phyloP scores from a whole-genome alignment of 2,888 invertebrate species.

The Synanthedon myopaeformis region DNA sequence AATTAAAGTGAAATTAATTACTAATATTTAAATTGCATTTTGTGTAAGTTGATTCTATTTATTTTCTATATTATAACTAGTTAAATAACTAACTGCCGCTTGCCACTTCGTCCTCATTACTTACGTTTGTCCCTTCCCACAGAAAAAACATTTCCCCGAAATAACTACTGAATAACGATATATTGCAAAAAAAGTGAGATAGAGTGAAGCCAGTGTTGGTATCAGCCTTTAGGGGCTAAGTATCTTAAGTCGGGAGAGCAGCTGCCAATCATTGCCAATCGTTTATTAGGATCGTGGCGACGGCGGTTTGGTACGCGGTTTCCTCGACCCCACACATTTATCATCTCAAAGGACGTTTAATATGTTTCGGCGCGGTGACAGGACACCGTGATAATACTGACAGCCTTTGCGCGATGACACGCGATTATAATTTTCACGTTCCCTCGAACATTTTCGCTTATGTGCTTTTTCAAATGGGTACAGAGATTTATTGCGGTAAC shows the following conservation, averaged over 20 bases:
- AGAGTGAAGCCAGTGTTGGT: neutral
- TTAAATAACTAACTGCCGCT: too few species aligned
- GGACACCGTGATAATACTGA: conserved; percentile 10
- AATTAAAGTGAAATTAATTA: too few species aligned
- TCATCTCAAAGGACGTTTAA: conserved; percentile 61
- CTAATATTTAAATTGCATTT: too few species aligned
- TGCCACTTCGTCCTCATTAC: too few species aligned
- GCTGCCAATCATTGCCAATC: conserved; percentile 59
- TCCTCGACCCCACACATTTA: conserved; percentile 43
- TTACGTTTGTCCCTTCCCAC: too few species aligned
- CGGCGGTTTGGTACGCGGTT: conserved; percentile 24
- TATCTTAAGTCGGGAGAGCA: conserved; percentile 12
- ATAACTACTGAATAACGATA: neutral
- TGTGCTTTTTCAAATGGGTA: neutral
- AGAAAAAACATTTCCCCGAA: neutral
- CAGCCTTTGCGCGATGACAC: conserved; percentile 13
- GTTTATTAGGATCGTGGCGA: conserved; percentile 51
- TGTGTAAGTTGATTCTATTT: too few species aligned
- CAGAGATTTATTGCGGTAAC: conserved; percentile 6
- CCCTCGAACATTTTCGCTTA: conserved; percentile 14
- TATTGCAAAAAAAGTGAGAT: neutral
- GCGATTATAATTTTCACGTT: conserved; percentile 28
- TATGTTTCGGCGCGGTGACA: conserved; percentile 58
- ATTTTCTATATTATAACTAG: too few species aligned
- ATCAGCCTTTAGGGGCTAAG: conserved; percentile 12